Percentiles rank a stretch among this genome's conserved stretches.
Evolutionary conservation across 2,888 invertebrate species (phyloP).

Genomic region (Mythimna loreyi): DNA sequence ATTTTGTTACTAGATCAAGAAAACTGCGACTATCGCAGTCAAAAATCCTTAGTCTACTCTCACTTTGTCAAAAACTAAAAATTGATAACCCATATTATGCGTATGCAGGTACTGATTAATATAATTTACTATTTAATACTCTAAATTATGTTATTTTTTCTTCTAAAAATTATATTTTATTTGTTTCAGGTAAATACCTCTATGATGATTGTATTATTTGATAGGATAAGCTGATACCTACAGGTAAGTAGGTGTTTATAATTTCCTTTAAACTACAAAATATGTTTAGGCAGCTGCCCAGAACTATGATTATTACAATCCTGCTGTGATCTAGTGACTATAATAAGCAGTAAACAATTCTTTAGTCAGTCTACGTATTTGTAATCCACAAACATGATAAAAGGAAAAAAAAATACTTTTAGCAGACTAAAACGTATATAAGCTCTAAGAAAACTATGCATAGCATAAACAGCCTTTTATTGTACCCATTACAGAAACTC

Average conservation of each 20-base stretch:
- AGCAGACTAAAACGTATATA: no score
- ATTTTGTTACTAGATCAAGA: no score
- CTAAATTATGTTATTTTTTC: neutral
- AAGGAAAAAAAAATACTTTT: no score
- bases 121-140: neutral
- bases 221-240: neutral
- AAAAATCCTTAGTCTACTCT: neutral
- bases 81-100: neutral
- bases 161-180: neutral
- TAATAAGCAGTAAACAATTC: neutral
- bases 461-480: no score
- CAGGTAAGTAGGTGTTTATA: slow-evolving; percentile 14
- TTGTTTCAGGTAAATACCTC: slow-evolving; percentile 51
- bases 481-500: no score
- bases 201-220: neutral
- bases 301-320: neutral
- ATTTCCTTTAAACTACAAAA: neutral
- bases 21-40: neutral
- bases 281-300: neutral
- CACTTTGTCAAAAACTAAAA: neutral
- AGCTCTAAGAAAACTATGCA: neutral
- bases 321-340: neutral
- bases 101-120: neutral
- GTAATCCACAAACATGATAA: neutral
- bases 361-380: neutral